Percentiles rank a stretch among this genome's conserved stretches.
These are phyloP conservation scores for Chitala chitala DNA, from an alignment of 2,113 vertebrate species.

Conservation along the genomic window DNA sequence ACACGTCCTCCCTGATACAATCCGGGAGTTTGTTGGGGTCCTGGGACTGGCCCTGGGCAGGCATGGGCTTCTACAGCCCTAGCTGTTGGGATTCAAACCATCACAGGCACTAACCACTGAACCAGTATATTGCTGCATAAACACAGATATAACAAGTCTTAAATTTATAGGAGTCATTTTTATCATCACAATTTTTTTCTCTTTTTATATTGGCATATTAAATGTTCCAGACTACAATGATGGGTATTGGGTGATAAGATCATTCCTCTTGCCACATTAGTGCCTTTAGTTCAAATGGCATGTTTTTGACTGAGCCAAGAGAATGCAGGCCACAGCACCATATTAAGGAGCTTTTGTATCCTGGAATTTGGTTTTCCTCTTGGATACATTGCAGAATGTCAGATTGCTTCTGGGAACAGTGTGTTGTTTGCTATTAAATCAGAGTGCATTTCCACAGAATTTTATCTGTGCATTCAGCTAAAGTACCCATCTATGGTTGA, in stretches of 20 bases:
- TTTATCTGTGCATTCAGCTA: background rate
- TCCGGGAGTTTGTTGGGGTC: too few relatives aligned
- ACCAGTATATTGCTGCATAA: too few relatives aligned
- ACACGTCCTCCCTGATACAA: too few relatives aligned
- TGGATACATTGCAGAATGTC: constrained; percentile 1
- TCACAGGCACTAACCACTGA: too few relatives aligned
- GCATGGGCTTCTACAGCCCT: too few relatives aligned
- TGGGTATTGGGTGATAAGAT: background rate
- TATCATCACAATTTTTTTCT: background rate
- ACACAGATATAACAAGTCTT: too few relatives aligned
- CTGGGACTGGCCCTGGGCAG: too few relatives aligned
- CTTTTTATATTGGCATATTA: background rate
- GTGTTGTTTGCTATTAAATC: constrained; percentile 7
- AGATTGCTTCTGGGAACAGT: constrained; percentile 13
- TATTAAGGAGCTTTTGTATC: constrained; percentile 22
- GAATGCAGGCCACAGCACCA: constrained; percentile 17
- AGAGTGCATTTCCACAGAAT: background rate
- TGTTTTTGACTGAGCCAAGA: constrained; percentile 4
- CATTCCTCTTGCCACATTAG: constrained; percentile 7
- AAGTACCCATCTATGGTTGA: constrained; percentile 7
- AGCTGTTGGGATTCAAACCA: too few relatives aligned
- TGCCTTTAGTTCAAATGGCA: constrained; percentile 12
- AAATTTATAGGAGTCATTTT: too few relatives aligned
- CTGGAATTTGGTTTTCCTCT: constrained; percentile 18
- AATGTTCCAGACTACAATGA: background rate